Base-by-base conservation (phyloP, 2,113 vertebrate species). In the Poeciliopsis retropinna region DNA sequence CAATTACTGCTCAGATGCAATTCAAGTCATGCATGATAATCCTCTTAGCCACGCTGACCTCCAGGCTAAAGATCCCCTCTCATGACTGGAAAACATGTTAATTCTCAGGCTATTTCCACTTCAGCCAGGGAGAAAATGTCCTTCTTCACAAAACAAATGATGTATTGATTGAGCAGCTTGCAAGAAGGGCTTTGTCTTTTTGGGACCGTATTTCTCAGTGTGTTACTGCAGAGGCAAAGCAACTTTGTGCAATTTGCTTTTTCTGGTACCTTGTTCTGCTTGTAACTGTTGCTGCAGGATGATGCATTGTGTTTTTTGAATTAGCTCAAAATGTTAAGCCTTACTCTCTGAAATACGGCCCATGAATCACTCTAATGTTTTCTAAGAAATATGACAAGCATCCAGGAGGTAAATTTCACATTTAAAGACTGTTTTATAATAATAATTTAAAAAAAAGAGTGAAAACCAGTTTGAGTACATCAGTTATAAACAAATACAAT, bases 31-130 rank as follows among this genome's bases (percentile, higher is more conserved):
- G 81, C 76, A 67, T 75, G 64, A 67, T 84, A 82, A 88, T 86
- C 73, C 68, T 25, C 70, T 88, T 86, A 88, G 71, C 76, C 84
- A 72, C 60, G 12, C 75, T 84, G 84, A 88, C 81, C 81, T 86
- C 73, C 84, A 51, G 34, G 73, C 68, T 80, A 60, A 78, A 62
- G 76, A 54, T 61, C 73, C 79, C 70, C 76, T 78, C 62, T 78
- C 62, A 75, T 61, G 64, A 86, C 71, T 80, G 75, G 84, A 70
- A 79, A 84, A 84, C 87, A 86, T 84, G 87, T 80, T 84, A 78
- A 88, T 84, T 86, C 73, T 82, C 67, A n/a, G 44, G 57, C 67
- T 68, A 75, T 75, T 80, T 80, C 64, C 65, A 77, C 76, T 76
- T 84, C 70, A 64, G 73, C 73, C 78, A 79, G 72, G 84, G 78